Conservation (phyloP, 2,888 invertebrate species). For the Drosophila hawaiiensis region DNA sequence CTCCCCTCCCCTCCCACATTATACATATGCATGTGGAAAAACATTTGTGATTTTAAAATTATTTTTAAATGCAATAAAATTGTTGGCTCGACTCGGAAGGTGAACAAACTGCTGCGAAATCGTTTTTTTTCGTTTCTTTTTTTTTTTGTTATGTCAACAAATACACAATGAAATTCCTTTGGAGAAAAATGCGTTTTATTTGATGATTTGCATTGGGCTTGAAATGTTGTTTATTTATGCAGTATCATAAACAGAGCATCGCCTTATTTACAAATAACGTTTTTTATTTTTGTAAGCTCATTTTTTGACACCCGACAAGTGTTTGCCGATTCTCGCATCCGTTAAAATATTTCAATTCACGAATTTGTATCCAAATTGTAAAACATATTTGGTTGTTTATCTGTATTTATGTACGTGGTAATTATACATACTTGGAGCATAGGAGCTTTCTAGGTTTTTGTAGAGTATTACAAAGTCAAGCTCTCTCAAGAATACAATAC, state of each 20-base stretch:
- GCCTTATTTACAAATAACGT: conserved; percentile 46
- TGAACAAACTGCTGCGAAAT: conserved; percentile 59
- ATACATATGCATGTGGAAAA: background rate
- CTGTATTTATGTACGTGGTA: background rate
- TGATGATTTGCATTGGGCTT: conserved; percentile 27
- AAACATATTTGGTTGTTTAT: background rate
- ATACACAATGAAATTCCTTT: conserved; percentile 30
- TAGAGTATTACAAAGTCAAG: background rate
- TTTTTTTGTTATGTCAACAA: conserved; percentile 5
- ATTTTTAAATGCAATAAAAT: conserved; percentile 16
- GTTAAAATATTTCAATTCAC: background rate
- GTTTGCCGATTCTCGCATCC: background rate
- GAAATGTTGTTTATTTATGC: conserved; percentile 58
- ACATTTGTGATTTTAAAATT: conserved; percentile 1
- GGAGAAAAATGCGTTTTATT: conserved; percentile 32
- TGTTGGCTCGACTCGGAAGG: conserved; percentile 29
- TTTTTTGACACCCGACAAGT: background rate
- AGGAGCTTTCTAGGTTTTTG: background rate
- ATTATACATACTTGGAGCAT: background rate
- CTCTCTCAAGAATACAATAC: background rate
- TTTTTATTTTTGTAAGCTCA: conserved; percentile 6
- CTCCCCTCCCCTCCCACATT: background rate
- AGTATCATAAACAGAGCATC: conserved; percentile 52
- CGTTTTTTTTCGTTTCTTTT: background rate
- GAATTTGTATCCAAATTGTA: background rate